Evolutionary conservation across 2,888 invertebrate genomes (phyloP), one percentile per base, ranked within the genome.

Genomic region (Eledona agricola): DNA sequence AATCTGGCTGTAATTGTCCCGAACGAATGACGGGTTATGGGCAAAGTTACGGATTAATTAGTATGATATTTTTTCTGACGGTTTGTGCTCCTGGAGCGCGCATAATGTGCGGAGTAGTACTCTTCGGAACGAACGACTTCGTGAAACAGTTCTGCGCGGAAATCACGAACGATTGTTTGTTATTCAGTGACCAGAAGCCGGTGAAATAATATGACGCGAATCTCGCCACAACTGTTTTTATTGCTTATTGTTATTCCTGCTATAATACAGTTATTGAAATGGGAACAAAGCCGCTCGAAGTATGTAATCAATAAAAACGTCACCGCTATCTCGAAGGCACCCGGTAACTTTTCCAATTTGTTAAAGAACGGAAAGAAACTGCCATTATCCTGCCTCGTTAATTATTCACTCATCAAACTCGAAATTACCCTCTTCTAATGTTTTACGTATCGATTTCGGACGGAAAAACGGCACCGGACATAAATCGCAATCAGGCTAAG

Each of bases 401-500:
- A 37, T 47, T 20, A 28, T 22, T 28, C 15, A 47, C 20, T 35
- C 20, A 28, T 16, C 11, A n/a, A 22, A 13, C 15, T 9, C 16
- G 46, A 32, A n/a, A n/a, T n/a, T n/a, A n/a, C n/a, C n/a, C n/a
- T n/a, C n/a, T n/a, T n/a, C n/a, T n/a, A n/a, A n/a, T n/a, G n/a
- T n/a, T n/a, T n/a, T n/a, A n/a, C n/a, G n/a, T n/a, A n/a, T n/a
- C n/a, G n/a, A n/a, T n/a, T n/a, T n/a, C n/a, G n/a, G 58, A 55
- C 60, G 58, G 59, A 62, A 64, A 62, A n/a, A n/a, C n/a, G n/a
- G n/a, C n/a, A n/a, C n/a, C n/a, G n/a, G 63, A 56, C 61, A 66
- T 66, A 66, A 66, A 66, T 66, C 59, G 65, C 65, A 66, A 66
- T 66, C 66, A 66, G 60, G 62, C 31, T 64, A 62, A 58, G 61